Evolutionary conservation across 2,113 vertebrate genomes (phyloP).

Genomic region (Dendropsophus ebraccatus): DNA sequence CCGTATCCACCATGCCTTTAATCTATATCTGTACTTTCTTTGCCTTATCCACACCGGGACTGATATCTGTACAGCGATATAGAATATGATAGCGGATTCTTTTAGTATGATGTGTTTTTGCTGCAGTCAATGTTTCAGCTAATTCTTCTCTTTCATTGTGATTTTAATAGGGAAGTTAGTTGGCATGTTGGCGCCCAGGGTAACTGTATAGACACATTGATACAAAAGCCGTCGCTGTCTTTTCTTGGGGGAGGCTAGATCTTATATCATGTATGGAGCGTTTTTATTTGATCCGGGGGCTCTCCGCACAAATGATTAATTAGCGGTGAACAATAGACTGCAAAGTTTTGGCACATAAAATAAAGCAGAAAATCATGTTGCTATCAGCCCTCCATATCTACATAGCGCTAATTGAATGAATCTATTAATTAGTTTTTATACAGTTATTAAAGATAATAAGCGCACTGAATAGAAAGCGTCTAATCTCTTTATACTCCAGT

Average conservation of each 20-base stretch:
- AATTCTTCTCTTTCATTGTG: conserved; percentile 3
- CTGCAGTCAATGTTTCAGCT: background rate
- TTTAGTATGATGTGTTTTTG: background rate
- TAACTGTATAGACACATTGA: background rate
- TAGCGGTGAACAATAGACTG: conserved; percentile 40
- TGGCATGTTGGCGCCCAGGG: background rate
- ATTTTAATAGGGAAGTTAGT: too few species aligned
- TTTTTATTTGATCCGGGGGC: conserved; percentile 38
- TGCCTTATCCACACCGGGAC: too few species aligned
- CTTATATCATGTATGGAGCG: conserved; percentile 30
- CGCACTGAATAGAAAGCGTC: conserved; percentile 6
- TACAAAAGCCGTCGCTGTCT: conserved; percentile 3
- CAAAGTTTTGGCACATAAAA: conserved; percentile 40
- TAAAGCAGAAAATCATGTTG: conserved; percentile 23
- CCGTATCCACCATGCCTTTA: too few species aligned
- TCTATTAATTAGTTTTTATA: conserved; percentile 52
- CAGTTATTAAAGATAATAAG: conserved; percentile 51
- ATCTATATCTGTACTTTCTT: too few species aligned
- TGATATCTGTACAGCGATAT: too few species aligned
- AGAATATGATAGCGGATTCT: too few species aligned
- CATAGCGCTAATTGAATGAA: conserved; percentile 40
- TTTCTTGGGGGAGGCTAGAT: conserved; percentile 30
- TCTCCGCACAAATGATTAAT: conserved; percentile 47
- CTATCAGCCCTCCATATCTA: conserved; percentile 53
- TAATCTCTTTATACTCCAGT: conserved; percentile 35